phyloP scores from a whole-genome alignment of 1,140 invertebrate species.

The Pectinophora gossypiella region DNA sequence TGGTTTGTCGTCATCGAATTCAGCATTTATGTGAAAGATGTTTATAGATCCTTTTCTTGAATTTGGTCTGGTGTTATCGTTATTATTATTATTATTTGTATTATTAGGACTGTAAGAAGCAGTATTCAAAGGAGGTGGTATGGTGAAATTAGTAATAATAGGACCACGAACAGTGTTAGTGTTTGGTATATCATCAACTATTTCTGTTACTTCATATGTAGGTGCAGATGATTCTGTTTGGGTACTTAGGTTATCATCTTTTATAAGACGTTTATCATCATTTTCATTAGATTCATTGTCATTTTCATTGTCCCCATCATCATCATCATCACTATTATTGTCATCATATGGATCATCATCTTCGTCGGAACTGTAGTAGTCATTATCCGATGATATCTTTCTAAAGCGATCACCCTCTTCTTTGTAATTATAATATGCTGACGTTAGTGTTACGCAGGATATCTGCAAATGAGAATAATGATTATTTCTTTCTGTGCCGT shows the following conservation, averaged over 20 bases:
- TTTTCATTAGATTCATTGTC: too few relatives aligned
- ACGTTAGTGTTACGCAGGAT: too few relatives aligned
- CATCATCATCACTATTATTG: slow-evolving; percentile 3
- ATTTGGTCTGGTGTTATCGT: neutral
- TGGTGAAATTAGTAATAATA: slow-evolving; percentile 31
- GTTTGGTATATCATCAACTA: slow-evolving; percentile 39
- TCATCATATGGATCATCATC: too few relatives aligned
- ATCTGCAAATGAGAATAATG: too few relatives aligned
- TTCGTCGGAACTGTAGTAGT: slow-evolving; percentile 4
- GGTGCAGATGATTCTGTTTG: slow-evolving; percentile 4
- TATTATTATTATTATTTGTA: slow-evolving; percentile 3
- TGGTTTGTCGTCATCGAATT: slow-evolving; percentile 22
- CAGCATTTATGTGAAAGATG: slow-evolving; percentile 32
- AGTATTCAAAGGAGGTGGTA: slow-evolving; percentile 24
- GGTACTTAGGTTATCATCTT: too few relatives aligned
- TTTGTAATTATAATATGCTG: too few relatives aligned
- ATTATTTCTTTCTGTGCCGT: too few relatives aligned
- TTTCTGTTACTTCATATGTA: slow-evolving; percentile 46
- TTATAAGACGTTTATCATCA: too few relatives aligned
- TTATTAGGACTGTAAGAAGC: slow-evolving; percentile 6
- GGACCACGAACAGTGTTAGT: slow-evolving; percentile 24
- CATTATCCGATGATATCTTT: neutral
- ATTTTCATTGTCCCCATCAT: slow-evolving; percentile 1
- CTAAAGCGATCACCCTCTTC: too few relatives aligned
- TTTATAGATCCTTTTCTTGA: slow-evolving; percentile 31